These are phyloP conservation scores for Rhabdophis nuchalis DNA, from an alignment of 2,797 vertebrate species.

Conservation along the genomic window DNA sequence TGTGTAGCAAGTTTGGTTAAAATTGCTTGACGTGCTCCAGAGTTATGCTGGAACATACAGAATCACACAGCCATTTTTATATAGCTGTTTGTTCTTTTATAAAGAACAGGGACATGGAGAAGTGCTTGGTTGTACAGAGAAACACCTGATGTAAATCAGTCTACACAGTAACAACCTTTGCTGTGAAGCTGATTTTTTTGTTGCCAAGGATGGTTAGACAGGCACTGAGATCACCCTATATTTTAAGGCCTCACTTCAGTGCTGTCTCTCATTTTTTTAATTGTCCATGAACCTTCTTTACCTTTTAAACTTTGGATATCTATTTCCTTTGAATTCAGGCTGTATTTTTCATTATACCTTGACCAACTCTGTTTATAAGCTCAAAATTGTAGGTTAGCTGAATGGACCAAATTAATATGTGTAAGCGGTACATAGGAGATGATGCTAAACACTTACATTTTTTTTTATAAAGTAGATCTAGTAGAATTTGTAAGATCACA, in stretches of 20 bases:
- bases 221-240: not conserved
- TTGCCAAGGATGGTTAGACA: not conserved
- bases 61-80: too few relatives aligned
- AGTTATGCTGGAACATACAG: too few relatives aligned
- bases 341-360: not conserved
- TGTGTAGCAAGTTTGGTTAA: too few relatives aligned
- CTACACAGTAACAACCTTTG: not conserved
- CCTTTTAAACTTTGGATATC: not conserved
- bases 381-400: not conserved
- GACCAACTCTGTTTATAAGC: not conserved
- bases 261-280: not conserved
- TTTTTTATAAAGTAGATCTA: not conserved
- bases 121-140: not conserved
- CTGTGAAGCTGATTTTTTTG: not conserved
- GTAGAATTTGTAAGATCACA: not conserved
- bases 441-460: not conserved
- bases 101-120: not conserved
- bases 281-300: not conserved
- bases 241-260: not conserved
- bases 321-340: not conserved
- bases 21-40: too few relatives aligned
- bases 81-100: too few relatives aligned
- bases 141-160: not conserved
- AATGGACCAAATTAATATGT: not conserved
- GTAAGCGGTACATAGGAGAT: not conserved